These are phyloP conservation scores for Parazoanthus swiftii DNA, from an alignment of 92 coral and sea anemone genomes.

Conservation along the genomic window DNA sequence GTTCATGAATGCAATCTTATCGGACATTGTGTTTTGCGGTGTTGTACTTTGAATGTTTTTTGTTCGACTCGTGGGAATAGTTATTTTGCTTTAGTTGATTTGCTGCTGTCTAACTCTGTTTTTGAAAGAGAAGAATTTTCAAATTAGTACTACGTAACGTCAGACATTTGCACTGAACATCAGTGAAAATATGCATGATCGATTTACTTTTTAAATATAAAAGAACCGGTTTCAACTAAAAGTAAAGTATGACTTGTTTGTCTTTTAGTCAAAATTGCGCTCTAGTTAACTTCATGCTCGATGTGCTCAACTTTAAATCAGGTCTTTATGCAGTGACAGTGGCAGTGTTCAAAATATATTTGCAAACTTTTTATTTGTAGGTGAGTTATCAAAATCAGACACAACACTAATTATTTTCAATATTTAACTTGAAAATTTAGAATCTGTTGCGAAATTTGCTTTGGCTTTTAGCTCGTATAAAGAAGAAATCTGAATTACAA, in stretches of 20 bases:
- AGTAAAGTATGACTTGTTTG: neutral
- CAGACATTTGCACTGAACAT: neutral
- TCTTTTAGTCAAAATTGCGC: neutral
- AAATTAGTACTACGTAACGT: neutral
- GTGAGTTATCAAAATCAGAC: neutral
- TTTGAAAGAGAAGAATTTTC: neutral
- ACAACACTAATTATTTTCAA: neutral
- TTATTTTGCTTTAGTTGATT: neutral
- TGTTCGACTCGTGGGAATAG: neutral
- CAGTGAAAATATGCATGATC: neutral
- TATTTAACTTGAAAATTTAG: neutral
- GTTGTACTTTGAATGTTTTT: neutral
- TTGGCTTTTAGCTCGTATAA: too few species aligned
- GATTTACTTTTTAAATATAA: too few species aligned
- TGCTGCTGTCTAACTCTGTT: neutral
- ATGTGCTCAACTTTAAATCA: neutral
- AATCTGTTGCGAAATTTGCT: neutral
- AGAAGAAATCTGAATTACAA: too few species aligned
- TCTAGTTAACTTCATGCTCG: neutral
- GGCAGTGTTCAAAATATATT: too few species aligned
- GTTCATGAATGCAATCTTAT: neutral
- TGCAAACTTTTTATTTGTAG: neutral
- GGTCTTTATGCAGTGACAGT: too few species aligned
- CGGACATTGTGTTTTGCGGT: neutral
- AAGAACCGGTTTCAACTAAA: too few species aligned